Base-by-base conservation (phyloP, 2,113 vertebrate genomes). In the Myrmecophaga tridactyla region DNA sequence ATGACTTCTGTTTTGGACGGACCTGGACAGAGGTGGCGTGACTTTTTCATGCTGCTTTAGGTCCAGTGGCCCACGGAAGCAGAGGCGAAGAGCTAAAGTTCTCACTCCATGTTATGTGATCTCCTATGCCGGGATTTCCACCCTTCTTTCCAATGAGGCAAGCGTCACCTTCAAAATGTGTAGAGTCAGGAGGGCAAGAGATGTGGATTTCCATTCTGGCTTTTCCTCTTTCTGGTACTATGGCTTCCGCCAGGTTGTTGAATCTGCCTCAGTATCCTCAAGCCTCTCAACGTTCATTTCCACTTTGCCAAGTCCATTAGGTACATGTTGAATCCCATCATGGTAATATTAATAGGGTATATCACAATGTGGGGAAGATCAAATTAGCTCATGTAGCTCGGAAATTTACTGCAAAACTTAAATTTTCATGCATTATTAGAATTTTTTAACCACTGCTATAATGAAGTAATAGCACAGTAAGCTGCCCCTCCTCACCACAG, bases 361-460 rank as follows among this genome's bases (percentile, higher is more conserved):
- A 3, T 56, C 63, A 1, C 69, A 36, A 43, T 14, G 9, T 48
- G 0, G 13, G 60, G 39, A 41, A 3, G 34, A 69, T 34, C 41
- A n/a, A 27, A 1, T 1, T 2, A 46, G 27, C 17, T 15, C 5
- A 4, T 12, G 53, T n/a, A 29, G 67, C 15, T 46, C 17, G 3
- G 4, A 18, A 7, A 58, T 3, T 56, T 29, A 23, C 51, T 7
- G 36, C 20, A 14, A 58, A 69, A 6, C 70, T 21, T 21, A 29
- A 31, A 15, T 31, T 8, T 36, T 29, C 31, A 4, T 0, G 4
- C 10, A 6, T 8, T 23, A 0, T 3, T 41, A 13, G 62, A 17
- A 8, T 2, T 1, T 23, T 48, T 21, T n/a, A n/a, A 18, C 34
- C 1, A 0, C 1, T 13, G 63, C 34, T 9, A 17, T 11, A 20